Evolutionary conservation across 2,888 invertebrate genomes (phyloP).

Genomic region (Rhogogaster chlorosoma): DNA sequence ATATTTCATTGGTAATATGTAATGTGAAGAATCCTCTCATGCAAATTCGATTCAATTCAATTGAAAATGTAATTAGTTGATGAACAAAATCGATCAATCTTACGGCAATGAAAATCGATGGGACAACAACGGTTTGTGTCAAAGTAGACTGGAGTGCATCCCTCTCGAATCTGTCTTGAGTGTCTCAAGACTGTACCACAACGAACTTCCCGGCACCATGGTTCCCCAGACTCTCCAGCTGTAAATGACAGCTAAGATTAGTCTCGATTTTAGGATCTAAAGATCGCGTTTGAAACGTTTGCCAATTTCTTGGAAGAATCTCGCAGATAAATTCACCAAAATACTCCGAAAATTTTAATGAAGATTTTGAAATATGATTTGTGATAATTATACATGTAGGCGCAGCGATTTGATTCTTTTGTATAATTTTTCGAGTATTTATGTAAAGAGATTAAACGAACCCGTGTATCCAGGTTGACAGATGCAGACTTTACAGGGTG

Average conservation of each 20-base stretch:
- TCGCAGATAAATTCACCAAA: neutral
- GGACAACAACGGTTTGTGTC: conserved; percentile 34
- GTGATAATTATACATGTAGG: neutral
- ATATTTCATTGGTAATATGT: neutral
- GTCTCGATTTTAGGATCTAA: neutral
- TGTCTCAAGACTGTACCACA: conserved; percentile 59
- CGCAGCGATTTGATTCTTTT: no score
- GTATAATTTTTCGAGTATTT: neutral
- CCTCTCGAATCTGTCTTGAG: conserved; percentile 55
- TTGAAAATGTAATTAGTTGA: neutral
- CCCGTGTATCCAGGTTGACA: conserved; percentile 61
- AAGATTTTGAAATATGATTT: neutral
- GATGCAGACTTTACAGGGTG: conserved; percentile 59
- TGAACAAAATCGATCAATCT: conserved; percentile 13
- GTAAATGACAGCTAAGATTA: neutral
- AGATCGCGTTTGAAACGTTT: neutral
- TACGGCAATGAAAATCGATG: conserved; percentile 42
- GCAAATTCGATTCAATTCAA: neutral
- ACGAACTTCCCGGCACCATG: conserved; percentile 56
- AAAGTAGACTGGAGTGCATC: conserved; percentile 64
- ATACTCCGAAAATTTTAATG: neutral
- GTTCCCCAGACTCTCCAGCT: conserved; percentile 57
- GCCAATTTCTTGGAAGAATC: neutral
- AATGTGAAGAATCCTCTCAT: neutral
- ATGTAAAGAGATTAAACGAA: conserved; percentile 37